Percentiles rank a stretch among this genome's conserved stretches.
Evolutionary conservation across 2,888 invertebrate species (phyloP).

Genomic region (Epinotia ramella): DNA sequence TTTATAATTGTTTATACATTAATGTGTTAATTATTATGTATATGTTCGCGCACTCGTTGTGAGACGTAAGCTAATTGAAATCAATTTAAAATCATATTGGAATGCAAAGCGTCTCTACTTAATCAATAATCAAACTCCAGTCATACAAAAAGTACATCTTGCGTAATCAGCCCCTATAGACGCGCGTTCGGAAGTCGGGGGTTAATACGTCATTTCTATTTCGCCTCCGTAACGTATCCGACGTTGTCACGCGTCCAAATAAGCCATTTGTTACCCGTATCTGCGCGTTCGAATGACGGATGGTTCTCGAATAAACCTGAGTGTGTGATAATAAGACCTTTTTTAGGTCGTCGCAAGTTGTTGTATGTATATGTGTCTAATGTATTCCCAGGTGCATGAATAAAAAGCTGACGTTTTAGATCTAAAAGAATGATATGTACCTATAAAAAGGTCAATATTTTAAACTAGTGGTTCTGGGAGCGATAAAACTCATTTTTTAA

Average conservation of each 20-base stretch:
- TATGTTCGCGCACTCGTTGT: no score
- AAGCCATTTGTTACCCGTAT: constrained; percentile 31
- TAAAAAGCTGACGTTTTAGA: background rate
- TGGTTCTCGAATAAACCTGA: constrained; percentile 25
- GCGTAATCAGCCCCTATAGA: constrained; percentile 5
- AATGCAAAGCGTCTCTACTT: background rate
- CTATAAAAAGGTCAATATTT: no score
- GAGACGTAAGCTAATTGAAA: no score
- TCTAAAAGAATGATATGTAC: no score
- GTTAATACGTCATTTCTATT: constrained; percentile 15
- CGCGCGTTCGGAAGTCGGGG: background rate
- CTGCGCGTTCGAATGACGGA: constrained; percentile 27
- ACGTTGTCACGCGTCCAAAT: constrained; percentile 28
- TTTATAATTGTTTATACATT: no score
- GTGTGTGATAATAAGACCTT: constrained; percentile 25
- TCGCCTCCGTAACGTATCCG: constrained; percentile 13
- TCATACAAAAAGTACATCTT: background rate
- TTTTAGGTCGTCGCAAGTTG: constrained; percentile 3
- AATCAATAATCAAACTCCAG: background rate
- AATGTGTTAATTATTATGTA: no score
- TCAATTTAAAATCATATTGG: background rate
- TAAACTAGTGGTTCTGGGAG: no score
- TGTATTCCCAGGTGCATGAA: background rate
- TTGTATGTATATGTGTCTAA: background rate
- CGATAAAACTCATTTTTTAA: no score